Evolutionary conservation across 2,888 invertebrate genomes (phyloP).

Genomic region (Platycheirus rosarum): DNA sequence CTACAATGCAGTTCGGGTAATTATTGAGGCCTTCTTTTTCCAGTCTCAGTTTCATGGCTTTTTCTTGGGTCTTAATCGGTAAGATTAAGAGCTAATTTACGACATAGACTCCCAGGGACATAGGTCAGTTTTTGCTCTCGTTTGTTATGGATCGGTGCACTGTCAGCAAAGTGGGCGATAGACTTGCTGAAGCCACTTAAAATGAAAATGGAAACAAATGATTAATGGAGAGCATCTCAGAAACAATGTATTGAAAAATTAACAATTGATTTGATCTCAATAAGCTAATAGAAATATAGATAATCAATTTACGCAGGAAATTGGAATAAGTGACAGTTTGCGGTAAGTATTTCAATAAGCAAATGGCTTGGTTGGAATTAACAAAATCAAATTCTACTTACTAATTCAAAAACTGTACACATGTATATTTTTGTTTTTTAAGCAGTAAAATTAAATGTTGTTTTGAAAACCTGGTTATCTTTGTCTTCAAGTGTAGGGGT

Average conservation of each 20-base stretch:
- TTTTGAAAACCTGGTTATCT: too few relatives aligned
- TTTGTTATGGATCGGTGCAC: slow-evolving; percentile 30
- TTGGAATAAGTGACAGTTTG: slow-evolving; percentile 48
- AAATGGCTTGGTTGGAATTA: background rate
- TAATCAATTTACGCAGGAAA: background rate
- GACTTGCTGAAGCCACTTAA: slow-evolving; percentile 44
- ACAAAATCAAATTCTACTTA: too few relatives aligned
- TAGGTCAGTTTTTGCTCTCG: slow-evolving; percentile 70
- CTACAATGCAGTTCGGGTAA: slow-evolving; percentile 26
- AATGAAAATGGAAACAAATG: background rate
- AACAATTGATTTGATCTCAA: slow-evolving; percentile 68
- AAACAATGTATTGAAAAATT: slow-evolving; percentile 12
- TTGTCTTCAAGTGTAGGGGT: too few relatives aligned
- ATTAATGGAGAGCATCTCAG: background rate
- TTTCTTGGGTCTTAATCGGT: slow-evolving; percentile 60
- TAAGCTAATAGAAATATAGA: slow-evolving; percentile 7
- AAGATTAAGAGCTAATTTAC: slow-evolving; percentile 70
- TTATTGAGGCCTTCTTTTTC: slow-evolving; percentile 54
- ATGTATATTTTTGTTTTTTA: too few relatives aligned
- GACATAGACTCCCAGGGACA: slow-evolving; percentile 60
- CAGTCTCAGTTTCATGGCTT: slow-evolving; percentile 57
- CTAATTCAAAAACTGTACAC: too few relatives aligned
- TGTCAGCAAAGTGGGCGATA: slow-evolving; percentile 11
- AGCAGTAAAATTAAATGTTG: too few relatives aligned
- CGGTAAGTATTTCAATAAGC: slow-evolving; percentile 2